A percentile compares a stretch with the other conserved stretches of the same genome.
These are phyloP conservation scores for Centropyge bicolor DNA, from an alignment of 2,797 vertebrate genomes.

Conservation along the genomic window DNA sequence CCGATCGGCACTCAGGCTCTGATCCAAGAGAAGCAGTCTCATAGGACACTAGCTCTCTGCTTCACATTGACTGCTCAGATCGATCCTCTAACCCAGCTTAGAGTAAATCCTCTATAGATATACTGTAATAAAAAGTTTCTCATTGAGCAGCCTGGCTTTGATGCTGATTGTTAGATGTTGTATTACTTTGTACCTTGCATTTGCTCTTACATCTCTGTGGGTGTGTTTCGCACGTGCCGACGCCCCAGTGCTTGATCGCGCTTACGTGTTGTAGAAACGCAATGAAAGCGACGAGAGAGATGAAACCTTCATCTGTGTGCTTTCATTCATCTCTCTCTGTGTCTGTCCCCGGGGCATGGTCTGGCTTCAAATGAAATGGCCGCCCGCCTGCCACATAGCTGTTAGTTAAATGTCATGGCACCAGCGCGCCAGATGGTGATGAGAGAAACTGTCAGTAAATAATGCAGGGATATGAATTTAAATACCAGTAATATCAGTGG, in stretches of 20 bases:
- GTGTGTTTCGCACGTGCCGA: neutral
- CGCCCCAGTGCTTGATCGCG: constrained; percentile 27
- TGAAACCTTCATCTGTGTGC: constrained; percentile 46
- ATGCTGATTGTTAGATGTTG: constrained; percentile 23
- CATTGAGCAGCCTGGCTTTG: constrained; percentile 4
- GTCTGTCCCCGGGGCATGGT: constrained; percentile 41
- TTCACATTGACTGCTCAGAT: constrained; percentile 31
- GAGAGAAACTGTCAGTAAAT: constrained; percentile 69
- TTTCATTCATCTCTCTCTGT: constrained; percentile 58
- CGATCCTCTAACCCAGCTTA: constrained; percentile 26
- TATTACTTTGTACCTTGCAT: neutral
- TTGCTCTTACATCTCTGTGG: neutral
- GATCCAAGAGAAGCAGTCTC: constrained; percentile 21
- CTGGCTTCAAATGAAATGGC: constrained; percentile 66
- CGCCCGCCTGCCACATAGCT: constrained; percentile 59
- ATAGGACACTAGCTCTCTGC: constrained; percentile 10
- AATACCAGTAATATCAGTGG: constrained; percentile 51
- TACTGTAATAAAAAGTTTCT: constrained; percentile 15
- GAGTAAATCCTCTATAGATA: constrained; percentile 16
- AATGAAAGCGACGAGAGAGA: constrained; percentile 38
- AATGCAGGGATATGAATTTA: constrained; percentile 64
- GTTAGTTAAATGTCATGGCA: constrained; percentile 77
- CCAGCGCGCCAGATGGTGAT: constrained; percentile 65
- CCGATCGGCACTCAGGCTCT: neutral
- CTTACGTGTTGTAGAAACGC: constrained; percentile 22